phyloP scores from a whole-genome alignment of 2,797 vertebrate species.

The Sebastiscus tertius region DNA sequence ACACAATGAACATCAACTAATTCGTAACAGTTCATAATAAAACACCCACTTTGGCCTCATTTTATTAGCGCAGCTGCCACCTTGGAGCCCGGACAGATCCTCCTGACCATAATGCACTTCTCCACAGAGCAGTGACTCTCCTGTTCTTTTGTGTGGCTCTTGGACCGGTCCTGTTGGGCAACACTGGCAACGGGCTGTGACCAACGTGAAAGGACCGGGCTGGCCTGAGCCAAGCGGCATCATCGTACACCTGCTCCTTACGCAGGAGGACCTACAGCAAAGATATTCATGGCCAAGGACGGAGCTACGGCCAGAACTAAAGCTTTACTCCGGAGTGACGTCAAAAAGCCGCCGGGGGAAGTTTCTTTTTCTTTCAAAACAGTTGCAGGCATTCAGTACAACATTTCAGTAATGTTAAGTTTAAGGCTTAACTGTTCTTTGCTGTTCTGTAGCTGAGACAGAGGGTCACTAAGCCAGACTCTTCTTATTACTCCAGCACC shows the following conservation, averaged over 20 bases:
- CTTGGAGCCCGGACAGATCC: constrained; percentile 68
- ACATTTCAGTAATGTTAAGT: not conserved
- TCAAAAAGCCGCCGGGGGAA: not conserved
- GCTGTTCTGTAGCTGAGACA: not conserved
- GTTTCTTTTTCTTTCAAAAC: constrained; percentile 14
- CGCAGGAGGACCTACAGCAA: constrained; percentile 39
- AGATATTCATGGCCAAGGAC: constrained; percentile 6
- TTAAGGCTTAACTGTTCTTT: not conserved
- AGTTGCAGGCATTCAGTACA: not conserved
- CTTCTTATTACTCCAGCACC: not conserved
- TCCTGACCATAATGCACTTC: constrained; percentile 68
- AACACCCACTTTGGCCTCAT: constrained; percentile 19
- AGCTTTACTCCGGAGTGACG: not conserved
- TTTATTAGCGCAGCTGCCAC: constrained; percentile 65
- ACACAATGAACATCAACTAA: constrained; percentile 18
- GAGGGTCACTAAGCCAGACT: not conserved
- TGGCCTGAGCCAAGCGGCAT: constrained; percentile 46
- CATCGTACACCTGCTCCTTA: constrained; percentile 59
- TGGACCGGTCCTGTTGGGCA: constrained; percentile 46
- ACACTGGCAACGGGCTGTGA: constrained; percentile 48
- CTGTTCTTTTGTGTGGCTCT: constrained; percentile 56
- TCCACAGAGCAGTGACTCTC: constrained; percentile 51
- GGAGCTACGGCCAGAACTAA: constrained; percentile 6
- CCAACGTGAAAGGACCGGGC: constrained; percentile 43
- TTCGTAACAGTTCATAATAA: constrained; percentile 29